Evolutionary conservation across 2,797 vertebrate genomes (phyloP), one percentile per base, ranked within the genome.

Genomic region (Centroberyx gerrardi): DNA sequence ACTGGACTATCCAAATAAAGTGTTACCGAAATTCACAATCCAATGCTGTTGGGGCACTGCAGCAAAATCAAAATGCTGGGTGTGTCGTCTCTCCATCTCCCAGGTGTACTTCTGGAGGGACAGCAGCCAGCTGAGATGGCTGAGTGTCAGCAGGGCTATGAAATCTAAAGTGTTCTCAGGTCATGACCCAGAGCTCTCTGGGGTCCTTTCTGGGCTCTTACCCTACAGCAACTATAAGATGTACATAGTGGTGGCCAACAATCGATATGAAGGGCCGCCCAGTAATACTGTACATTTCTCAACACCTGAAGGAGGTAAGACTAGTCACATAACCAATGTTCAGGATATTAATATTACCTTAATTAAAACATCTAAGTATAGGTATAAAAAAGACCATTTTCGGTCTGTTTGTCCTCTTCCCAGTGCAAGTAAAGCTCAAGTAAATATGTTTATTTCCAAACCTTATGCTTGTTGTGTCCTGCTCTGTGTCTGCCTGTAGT

Each of bases 101-200:
- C 95, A 99, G 98, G 96, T 96, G 44, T 99, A 99, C 92, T 99
- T 96, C 93, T 99, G 97, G 98, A 94, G 97, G 80, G 97, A 99
- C 88, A 98, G 97, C 94, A 99, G 98, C 88, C 95, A 97, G 88
- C 93, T 99, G 91, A 96, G 96, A 89, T 96, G 95, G 94, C 92
- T 96, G 40, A 94, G 96, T 89, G 96, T 99, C 81, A 98, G 95
- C 93, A 94, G 95, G 90, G 97, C 94, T 72, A 95, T 96, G 87
- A 97, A 97, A 89, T 96, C 95, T 36, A 92, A 96, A 92, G 92
- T 94, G 76, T 99, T 99, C 91, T 87, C 93, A 87, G 94, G 95
- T 83, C 89, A 93, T 5, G 95, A 95, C 12, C 95, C 96, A 29
- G 96, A 97, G 48, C 94, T 94, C n/a, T 96, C 96, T 12, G 97